Percentiles rank a stretch among this genome's conserved stretches.
These are phyloP conservation scores for Calameuta pallipes DNA, from an alignment of 2,888 invertebrate genomes.

Conservation along the genomic window DNA sequence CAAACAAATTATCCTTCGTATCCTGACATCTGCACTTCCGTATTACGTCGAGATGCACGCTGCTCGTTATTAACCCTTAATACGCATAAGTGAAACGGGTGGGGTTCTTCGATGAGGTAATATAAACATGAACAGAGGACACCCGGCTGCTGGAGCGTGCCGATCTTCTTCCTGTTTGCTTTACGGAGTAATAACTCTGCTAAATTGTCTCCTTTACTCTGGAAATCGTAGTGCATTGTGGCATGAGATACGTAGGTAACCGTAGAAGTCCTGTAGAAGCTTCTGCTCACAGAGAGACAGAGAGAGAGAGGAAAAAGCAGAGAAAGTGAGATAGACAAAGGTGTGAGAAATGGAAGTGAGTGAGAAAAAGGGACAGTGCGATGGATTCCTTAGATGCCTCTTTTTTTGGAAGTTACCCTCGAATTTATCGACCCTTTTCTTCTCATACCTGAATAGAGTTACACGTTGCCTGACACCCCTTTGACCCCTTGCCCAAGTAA, in stretches of 20 bases:
- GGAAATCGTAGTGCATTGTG: not conserved
- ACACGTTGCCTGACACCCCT: not conserved
- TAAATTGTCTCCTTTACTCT: not conserved
- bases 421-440: not conserved
- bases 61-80: conserved; percentile 7
- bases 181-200: not conserved
- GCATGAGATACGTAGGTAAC: not conserved
- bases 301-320: too few species aligned
- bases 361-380: not conserved
- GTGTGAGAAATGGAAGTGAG: not conserved
- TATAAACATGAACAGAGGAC: conserved; percentile 1
- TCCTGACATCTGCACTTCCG: conserved; percentile 14
- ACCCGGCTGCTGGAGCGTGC: conserved; percentile 1
- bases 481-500: not conserved
- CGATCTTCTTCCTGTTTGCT: not conserved
- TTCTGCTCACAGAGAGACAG: not conserved
- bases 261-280: not conserved
- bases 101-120: not conserved
- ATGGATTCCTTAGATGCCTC: not conserved
- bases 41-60: conserved; percentile 18
- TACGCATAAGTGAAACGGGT: not conserved
- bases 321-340: not conserved
- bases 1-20: not conserved
- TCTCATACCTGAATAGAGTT: not conserved
- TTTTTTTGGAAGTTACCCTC: not conserved